phyloP scores from a whole-genome alignment of 2,113 vertebrate species.

The Anoura caudifer region DNA sequence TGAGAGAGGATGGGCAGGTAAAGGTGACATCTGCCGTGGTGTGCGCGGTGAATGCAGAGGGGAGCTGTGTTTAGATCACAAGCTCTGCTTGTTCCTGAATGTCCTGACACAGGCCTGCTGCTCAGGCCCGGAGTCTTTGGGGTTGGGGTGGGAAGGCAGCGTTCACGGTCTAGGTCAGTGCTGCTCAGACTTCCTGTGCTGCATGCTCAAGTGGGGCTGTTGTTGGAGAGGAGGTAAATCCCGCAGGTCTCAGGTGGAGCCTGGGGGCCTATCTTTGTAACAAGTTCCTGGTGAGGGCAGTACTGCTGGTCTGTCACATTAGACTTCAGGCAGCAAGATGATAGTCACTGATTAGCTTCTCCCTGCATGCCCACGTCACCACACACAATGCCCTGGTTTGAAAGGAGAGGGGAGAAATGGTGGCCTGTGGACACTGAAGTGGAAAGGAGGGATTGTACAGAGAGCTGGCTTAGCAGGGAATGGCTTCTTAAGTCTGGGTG shows the following conservation, averaged over 20 bases:
- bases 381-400: neutral
- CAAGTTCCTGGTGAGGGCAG: neutral
- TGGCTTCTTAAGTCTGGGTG: neutral
- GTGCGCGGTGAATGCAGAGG: neutral
- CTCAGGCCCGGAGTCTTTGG: neutral
- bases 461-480: neutral
- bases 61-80: neutral
- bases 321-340: neutral
- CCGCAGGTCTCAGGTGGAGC: neutral
- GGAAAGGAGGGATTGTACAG: neutral
- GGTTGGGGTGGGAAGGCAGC: neutral
- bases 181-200: neutral
- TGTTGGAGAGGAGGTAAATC: neutral
- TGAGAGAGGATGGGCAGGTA: neutral
- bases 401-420: neutral
- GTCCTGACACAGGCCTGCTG: neutral
- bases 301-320: neutral
- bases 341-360: neutral
- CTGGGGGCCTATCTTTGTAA: neutral
- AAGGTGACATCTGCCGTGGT: neutral
- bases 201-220: neutral
- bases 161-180: neutral
- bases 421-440: neutral
- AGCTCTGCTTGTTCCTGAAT: neutral
- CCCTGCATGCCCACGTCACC: neutral